Percentiles rank a stretch among this genome's conserved stretches.
phyloP scores from a whole-genome alignment of 2,113 vertebrate species.

The Nycticorax nycticorax region DNA sequence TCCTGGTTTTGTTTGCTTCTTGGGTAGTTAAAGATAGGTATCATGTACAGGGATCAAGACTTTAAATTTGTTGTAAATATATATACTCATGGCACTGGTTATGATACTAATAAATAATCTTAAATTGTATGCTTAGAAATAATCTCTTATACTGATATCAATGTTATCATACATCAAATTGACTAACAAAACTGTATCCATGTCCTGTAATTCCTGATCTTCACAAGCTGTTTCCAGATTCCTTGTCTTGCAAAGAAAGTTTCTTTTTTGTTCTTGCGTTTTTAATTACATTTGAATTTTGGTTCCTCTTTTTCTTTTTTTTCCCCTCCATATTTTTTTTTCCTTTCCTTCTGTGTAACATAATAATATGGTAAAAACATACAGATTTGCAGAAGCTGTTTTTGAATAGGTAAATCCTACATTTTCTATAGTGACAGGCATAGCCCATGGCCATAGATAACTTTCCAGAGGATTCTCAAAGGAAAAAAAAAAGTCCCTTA shows the following conservation, averaged over 20 bases:
- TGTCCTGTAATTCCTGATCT: not conserved
- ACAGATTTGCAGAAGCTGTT: not conserved
- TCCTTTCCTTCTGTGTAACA: accelerated
- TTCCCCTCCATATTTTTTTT: too few species aligned
- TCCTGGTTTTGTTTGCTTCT: not conserved
- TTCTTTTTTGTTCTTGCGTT: not conserved
- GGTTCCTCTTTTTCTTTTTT: accelerated
- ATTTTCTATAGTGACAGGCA: not conserved
- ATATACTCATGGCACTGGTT: not conserved
- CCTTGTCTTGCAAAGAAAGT: not conserved
- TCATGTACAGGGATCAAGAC: not conserved
- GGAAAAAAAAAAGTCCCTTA: not conserved
- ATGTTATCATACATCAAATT: not conserved
- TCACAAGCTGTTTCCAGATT: not conserved
- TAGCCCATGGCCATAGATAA: not conserved
- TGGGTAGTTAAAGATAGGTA: not conserved
- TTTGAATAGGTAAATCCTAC: not conserved
- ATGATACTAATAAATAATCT: not conserved
- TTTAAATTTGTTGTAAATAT: not conserved
- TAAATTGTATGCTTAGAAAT: not conserved
- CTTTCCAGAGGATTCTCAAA: not conserved
- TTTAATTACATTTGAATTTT: not conserved
- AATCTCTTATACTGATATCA: not conserved
- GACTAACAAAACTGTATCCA: not conserved
- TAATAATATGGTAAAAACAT: not conserved